Conservation (phyloP, 2,888 invertebrate genomes). For the Sinelater perroti region DNA sequence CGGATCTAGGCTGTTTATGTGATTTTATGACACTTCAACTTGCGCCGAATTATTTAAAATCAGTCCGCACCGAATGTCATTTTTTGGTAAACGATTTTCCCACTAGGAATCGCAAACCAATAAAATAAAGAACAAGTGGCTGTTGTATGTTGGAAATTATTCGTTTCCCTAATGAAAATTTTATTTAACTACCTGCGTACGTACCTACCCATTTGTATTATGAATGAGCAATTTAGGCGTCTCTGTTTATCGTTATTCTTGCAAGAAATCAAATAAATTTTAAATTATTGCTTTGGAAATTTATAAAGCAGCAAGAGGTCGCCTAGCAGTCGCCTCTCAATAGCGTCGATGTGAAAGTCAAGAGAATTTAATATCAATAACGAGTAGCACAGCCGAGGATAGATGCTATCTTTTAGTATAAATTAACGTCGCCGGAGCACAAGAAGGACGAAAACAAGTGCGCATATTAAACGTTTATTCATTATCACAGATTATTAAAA, state of each 20-base stretch:
- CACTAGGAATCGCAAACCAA: not conserved
- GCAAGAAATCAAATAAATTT: slow-evolving; percentile 5
- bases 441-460: slow-evolving; percentile 13
- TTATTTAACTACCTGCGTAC: not conserved
- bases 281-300: slow-evolving; percentile 22
- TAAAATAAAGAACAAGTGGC: not conserved
- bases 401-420: slow-evolving; percentile 25
- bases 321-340: slow-evolving; percentile 42
- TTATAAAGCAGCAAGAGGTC: slow-evolving; percentile 37
- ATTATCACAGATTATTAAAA: slow-evolving; percentile 2
- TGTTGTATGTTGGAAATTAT: not conserved
- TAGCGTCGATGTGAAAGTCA: slow-evolving; percentile 43
- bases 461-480: not conserved
- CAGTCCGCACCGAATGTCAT: too few relatives aligned
- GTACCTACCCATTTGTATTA: not conserved
- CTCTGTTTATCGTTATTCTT: not conserved
- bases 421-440: slow-evolving; percentile 12
- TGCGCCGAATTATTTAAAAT: too few relatives aligned
- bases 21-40: too few relatives aligned
- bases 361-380: slow-evolving; percentile 26
- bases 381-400: slow-evolving; percentile 8
- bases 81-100: too few relatives aligned
- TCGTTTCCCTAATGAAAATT: not conserved
- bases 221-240: not conserved
- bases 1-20: too few relatives aligned